Base-by-base conservation (phyloP, 2,113 vertebrate species). In the Gymnobelideus leadbeateri region DNA sequence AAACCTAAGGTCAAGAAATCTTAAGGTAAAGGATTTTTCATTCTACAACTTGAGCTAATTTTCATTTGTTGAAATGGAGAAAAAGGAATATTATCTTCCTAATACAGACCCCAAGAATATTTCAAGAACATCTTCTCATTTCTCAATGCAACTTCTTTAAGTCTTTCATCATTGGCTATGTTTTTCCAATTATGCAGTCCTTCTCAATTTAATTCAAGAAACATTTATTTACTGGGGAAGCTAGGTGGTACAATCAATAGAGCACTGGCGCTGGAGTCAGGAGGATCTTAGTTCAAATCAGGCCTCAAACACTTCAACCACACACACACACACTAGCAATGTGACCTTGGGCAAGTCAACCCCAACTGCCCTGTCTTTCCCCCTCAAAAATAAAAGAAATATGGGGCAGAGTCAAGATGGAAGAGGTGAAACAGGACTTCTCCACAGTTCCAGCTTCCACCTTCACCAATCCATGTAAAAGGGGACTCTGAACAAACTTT, bases 11-110 rank as follows among this genome's bases (percentile, higher is more conserved):
- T 93, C 89, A 95, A 43, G 90, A 96, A 84, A 91, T 84, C 57
- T 96, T 93, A 93, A 93, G n/a, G 57, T 53, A 95, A 96, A 97
- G 92, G 94, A 94, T 92, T 97, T 97, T 97, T 93, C 94, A 84
- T 96, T 31, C 52, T 96, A 94, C 92, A 93, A 92, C 37, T n/a
- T 91, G 94, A 95, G 92, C 95, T 91, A 91, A 95, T 28, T 92
- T 93, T 94, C 68, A 84, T 95, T 61, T 43, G 4, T 37, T 95
- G 84, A 95, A 95, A 89, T 92, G 51, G 91, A 95, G 28, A 77
- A 96, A 93, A 25, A 92, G 12, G 54, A 91, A 24, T 49, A 90
- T 37, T 54, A 94, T 21, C 96, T 90, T 94, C 89, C 47, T 37
- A 43, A 16, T 25, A 93, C 7, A 55, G 94, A 77, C 12, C 95